Percentiles rank a stretch among this genome's conserved stretches.
Conservation (phyloP, 1,140 invertebrate species). For the Drosophila nasuta region DNA sequence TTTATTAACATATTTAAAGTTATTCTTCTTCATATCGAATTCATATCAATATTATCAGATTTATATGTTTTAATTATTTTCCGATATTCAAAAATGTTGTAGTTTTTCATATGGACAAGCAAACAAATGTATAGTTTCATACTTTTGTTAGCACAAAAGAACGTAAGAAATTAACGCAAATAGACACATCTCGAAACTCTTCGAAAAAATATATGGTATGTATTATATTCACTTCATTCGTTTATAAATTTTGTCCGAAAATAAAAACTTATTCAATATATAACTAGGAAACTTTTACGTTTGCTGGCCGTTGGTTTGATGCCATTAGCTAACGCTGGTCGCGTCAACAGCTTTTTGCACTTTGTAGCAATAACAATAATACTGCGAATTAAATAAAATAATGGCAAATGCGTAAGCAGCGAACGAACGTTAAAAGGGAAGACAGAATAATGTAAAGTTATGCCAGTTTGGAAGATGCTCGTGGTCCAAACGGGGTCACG, state of each 20-base stretch:
- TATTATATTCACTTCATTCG: background rate
- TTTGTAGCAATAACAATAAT: conserved; percentile 43
- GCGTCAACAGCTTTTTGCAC: conserved; percentile 46
- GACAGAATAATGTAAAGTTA: conserved; percentile 55
- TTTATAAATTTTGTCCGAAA: conserved; percentile 5
- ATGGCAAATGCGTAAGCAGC: conserved; percentile 23
- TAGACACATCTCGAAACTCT: too few relatives aligned
- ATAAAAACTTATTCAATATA: conserved; percentile 31
- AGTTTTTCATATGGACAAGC: too few relatives aligned
- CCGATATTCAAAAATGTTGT: too few relatives aligned
- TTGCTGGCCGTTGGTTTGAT: background rate
- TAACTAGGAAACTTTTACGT: conserved; percentile 20
- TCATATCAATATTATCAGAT: too few relatives aligned
- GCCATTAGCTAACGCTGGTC: conserved; percentile 36
- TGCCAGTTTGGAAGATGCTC: conserved; percentile 27
- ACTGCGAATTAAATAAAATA: conserved; percentile 45
- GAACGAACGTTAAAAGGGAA: background rate
- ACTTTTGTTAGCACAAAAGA: too few relatives aligned
- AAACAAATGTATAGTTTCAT: too few relatives aligned
- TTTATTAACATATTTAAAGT: too few relatives aligned
- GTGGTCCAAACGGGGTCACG: conserved; percentile 49
- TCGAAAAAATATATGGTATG: too few relatives aligned
- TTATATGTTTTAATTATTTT: too few relatives aligned
- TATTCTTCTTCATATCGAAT: too few relatives aligned
- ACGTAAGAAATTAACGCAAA: too few relatives aligned